phyloP scores from a whole-genome alignment of 2,888 invertebrate species.

The Drosophila pseudotakahashii region DNA sequence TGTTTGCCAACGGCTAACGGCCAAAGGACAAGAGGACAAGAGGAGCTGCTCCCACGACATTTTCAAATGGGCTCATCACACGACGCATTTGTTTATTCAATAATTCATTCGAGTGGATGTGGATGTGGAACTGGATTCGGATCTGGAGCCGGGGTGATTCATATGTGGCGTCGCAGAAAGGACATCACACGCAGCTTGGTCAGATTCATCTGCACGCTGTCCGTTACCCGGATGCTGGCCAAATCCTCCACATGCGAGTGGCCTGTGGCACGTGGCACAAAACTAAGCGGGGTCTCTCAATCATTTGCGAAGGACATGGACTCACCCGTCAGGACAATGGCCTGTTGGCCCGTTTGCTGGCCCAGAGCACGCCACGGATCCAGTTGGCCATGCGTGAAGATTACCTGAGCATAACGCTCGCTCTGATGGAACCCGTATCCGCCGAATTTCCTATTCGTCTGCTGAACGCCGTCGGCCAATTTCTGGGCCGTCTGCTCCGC shows the following conservation, averaged over 20 bases:
- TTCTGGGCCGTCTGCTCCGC: slow-evolving; percentile 33
- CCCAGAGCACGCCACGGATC: slow-evolving; percentile 87
- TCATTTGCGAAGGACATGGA: slow-evolving; percentile 19
- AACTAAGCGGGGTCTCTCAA: slow-evolving; percentile 16
- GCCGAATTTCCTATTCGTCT: slow-evolving; percentile 65
- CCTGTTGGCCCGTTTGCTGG: slow-evolving; percentile 74
- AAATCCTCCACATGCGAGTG: slow-evolving; percentile 81
- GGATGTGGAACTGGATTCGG: slow-evolving; percentile 1
- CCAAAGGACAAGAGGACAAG: slow-evolving; percentile 19
- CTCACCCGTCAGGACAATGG: slow-evolving; percentile 73
- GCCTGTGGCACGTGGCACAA: slow-evolving; percentile 52
- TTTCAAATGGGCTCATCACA: slow-evolving; percentile 50
- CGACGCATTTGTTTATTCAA: slow-evolving; percentile 60
- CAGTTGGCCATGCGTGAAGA: slow-evolving; percentile 86
- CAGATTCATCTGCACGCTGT: slow-evolving; percentile 77
- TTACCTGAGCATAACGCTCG: slow-evolving; percentile 81
- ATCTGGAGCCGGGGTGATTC: slow-evolving; percentile 6
- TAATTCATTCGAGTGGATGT: slow-evolving; percentile 50
- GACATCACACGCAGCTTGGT: slow-evolving; percentile 77
- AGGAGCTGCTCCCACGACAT: slow-evolving; percentile 32
- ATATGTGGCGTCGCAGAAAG: slow-evolving; percentile 66
- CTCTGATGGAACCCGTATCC: slow-evolving; percentile 55
- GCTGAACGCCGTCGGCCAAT: slow-evolving; percentile 53
- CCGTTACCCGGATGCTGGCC: slow-evolving; percentile 71
- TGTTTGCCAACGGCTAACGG: slow-evolving; percentile 39